Evolutionary conservation across 1,140 invertebrate species (phyloP).

Genomic region (Drosophila pruinosa): DNA sequence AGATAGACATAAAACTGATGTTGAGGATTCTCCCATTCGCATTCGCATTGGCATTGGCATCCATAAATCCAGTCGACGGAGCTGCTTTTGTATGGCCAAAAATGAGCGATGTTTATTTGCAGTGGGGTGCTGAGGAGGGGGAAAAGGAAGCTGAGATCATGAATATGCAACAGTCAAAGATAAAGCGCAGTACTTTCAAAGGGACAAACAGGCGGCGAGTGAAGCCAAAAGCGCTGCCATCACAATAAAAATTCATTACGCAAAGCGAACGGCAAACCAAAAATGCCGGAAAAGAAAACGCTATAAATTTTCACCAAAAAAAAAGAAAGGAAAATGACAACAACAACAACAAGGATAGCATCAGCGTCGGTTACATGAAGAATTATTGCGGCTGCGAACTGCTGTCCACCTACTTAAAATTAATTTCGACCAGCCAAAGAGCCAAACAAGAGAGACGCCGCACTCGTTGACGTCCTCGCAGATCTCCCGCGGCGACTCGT

Average conservation of each 20-base stretch:
- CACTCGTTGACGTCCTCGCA: background rate
- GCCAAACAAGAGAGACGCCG: conserved; percentile 19
- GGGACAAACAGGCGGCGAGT: conserved; percentile 37
- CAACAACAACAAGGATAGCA: conserved; percentile 9
- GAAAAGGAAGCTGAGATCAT: conserved; percentile 39
- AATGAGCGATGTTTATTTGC: conserved; percentile 72
- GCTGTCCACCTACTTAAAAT: conserved; percentile 81
- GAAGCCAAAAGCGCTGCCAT: conserved; percentile 70
- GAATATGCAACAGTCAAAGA: conserved; percentile 70
- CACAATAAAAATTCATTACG: conserved; percentile 81
- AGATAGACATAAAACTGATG: conserved; percentile 31
- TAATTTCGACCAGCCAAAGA: conserved; percentile 62
- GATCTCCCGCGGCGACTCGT: conserved; percentile 63
- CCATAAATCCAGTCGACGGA: conserved; percentile 37
- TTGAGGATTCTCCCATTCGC: background rate
- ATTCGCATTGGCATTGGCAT: too few species aligned
- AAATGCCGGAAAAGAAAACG: conserved; percentile 74
- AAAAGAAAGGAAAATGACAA: conserved; percentile 25
- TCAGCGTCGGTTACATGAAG: conserved; percentile 69
- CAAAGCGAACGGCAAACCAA: conserved; percentile 54
- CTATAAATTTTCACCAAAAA: conserved; percentile 70
- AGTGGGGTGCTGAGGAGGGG: background rate
- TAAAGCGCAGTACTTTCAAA: conserved; percentile 46
- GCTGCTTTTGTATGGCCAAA: conserved; percentile 38
- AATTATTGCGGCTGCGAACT: conserved; percentile 77